phyloP scores from a whole-genome alignment of 2,797 vertebrate species.

The Artibeus jamaicensis region DNA sequence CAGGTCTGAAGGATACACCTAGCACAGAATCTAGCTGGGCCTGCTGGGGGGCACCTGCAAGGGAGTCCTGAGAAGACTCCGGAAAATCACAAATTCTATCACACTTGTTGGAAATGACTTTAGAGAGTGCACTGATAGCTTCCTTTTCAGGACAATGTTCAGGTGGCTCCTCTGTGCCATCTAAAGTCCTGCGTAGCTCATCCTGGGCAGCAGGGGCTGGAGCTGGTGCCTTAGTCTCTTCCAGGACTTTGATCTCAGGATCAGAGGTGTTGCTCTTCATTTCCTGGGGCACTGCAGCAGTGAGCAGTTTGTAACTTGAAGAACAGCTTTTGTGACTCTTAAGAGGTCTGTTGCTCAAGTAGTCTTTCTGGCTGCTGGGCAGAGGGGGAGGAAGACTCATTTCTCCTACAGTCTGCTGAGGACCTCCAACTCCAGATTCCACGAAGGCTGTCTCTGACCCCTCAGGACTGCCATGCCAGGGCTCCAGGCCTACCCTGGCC shows the following conservation, averaged over 20 bases:
- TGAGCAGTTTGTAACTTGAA: constrained; percentile 44
- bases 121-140: neutral
- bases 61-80: constrained; percentile 52
- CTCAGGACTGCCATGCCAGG: constrained; percentile 78
- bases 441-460: constrained; percentile 54
- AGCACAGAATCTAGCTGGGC: constrained; percentile 17
- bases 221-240: neutral
- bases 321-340: constrained; percentile 67
- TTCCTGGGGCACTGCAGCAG: constrained; percentile 53
- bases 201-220: constrained; percentile 43
- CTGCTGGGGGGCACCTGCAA: constrained; percentile 24
- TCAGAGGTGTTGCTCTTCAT: constrained; percentile 37
- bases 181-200: constrained; percentile 46
- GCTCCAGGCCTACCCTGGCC: constrained; percentile 86
- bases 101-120: constrained; percentile 38
- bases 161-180: constrained; percentile 51
- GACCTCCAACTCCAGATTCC: constrained; percentile 38
- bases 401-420: constrained; percentile 51
- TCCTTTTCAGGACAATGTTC: constrained; percentile 63
- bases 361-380: constrained; percentile 70
- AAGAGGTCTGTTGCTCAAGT: constrained; percentile 67
- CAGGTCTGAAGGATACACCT: neutral
- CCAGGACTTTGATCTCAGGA: constrained; percentile 29
- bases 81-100: constrained; percentile 55
- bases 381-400: neutral